Evolutionary conservation across 2,113 vertebrate genomes (phyloP).

Genomic region (Nothobranchius furzeri): DNA sequence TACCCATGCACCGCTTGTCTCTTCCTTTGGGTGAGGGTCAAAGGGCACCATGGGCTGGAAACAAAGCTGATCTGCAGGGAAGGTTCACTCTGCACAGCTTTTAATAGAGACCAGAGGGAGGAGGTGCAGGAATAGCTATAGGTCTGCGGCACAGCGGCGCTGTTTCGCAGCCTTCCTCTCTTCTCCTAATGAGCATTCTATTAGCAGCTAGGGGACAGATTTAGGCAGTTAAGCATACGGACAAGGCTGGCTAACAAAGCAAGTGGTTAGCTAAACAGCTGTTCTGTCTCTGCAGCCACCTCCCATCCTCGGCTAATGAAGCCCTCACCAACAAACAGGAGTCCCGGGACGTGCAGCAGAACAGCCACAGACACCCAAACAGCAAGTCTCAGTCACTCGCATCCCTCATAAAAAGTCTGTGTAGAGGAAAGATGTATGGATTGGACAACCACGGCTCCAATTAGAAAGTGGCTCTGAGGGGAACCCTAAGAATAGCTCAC

Average conservation of each 20-base stretch:
- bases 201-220: slow-evolving; percentile 79
- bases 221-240: slow-evolving; percentile 78
- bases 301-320: slow-evolving; percentile 80
- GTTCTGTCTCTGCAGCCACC: slow-evolving; percentile 76
- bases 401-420: slow-evolving; percentile 45
- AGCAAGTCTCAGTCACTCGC: slow-evolving; percentile 47
- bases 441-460: slow-evolving; percentile 57
- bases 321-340: slow-evolving; percentile 73
- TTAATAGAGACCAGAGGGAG: slow-evolving; percentile 74
- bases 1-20: slow-evolving; percentile 6
- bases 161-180: slow-evolving; percentile 66
- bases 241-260: slow-evolving; percentile 81
- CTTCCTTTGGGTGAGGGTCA: slow-evolving; percentile 29
- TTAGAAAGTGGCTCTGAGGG: slow-evolving; percentile 65
- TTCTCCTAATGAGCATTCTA: slow-evolving; percentile 80
- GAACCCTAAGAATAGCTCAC: slow-evolving; percentile 64
- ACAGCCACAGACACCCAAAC: slow-evolving; percentile 55
- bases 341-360: slow-evolving; percentile 69
- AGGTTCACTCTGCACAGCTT: slow-evolving; percentile 33
- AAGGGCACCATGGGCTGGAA: slow-evolving; percentile 47
- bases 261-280: slow-evolving; percentile 83
- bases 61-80: slow-evolving; percentile 44
- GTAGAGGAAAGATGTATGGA: slow-evolving; percentile 38
- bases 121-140: slow-evolving; percentile 33
- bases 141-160: slow-evolving; percentile 53